Evolutionary conservation across 2,113 vertebrate genomes (phyloP).

Genomic region (Cottus gobio): DNA sequence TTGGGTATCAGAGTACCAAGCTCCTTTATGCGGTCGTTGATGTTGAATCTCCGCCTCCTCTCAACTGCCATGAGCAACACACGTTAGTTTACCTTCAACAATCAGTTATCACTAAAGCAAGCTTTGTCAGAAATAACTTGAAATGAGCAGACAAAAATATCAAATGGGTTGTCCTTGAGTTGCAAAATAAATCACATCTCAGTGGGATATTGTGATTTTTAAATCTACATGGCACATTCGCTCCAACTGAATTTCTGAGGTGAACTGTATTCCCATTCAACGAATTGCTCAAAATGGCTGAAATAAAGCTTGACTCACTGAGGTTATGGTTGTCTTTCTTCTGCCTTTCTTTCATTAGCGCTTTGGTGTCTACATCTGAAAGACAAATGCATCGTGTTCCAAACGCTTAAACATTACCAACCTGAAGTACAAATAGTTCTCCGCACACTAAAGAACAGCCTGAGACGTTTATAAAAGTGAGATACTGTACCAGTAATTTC

Average conservation of each 20-base stretch:
- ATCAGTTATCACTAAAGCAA: background rate
- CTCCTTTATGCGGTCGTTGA: conserved; percentile 95
- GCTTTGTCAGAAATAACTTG: background rate
- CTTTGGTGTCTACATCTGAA: conserved; percentile 78
- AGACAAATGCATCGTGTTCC: conserved; percentile 27
- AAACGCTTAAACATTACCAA: background rate
- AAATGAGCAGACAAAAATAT: background rate
- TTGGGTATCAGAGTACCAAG: conserved; percentile 92
- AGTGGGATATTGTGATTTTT: background rate
- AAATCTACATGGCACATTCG: background rate
- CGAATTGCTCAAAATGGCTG: background rate
- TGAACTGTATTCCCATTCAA: background rate
- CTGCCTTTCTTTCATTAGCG: conserved; percentile 89
- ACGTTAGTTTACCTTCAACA: background rate
- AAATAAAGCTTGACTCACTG: conserved; percentile 81
- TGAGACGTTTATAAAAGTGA: background rate
- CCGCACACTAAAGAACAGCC: background rate
- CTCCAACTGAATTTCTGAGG: background rate
- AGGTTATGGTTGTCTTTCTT: conserved; percentile 97
- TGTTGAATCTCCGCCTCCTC: conserved; percentile 93
- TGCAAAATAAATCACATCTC: background rate
- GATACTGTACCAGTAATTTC: conserved; percentile 85
- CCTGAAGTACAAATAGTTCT: background rate
- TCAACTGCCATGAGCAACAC: conserved; percentile 83
- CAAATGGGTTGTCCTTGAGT: background rate